A percentile compares a stretch with the other conserved stretches of the same genome.
Conservation (phyloP, 2,888 invertebrate species). For the Sphecodes monilicornis region DNA sequence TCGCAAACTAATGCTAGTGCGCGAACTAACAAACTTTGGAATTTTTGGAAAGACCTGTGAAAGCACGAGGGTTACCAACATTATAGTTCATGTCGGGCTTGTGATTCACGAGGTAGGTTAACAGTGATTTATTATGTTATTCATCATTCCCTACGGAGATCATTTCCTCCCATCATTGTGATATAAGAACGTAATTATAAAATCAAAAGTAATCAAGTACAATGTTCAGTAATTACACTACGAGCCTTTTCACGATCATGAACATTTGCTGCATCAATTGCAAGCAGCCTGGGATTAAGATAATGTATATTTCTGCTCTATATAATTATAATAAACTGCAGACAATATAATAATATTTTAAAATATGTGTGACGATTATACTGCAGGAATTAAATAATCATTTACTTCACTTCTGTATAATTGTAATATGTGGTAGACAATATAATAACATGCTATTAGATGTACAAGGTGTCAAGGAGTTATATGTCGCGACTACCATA, state of each 20-base stretch:
- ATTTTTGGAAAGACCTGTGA: neutral
- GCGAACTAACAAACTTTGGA: no score
- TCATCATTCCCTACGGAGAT: conserved; percentile 3
- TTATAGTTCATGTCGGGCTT: neutral
- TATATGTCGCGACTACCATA: no score
- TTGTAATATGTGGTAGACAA: no score
- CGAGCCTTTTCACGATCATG: neutral
- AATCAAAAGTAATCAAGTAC: neutral
- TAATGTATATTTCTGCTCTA: neutral
- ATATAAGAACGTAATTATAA: neutral
- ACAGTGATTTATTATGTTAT: neutral
- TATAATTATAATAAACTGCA: neutral
- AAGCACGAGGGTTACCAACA: neutral
- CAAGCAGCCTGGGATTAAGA: neutral
- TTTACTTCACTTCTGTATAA: no score
- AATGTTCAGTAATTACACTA: neutral
- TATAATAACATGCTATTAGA: no score
- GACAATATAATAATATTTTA: neutral
- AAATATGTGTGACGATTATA: no score
- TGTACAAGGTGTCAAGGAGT: no score
- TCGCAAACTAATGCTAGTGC: no score
- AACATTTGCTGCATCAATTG: neutral
- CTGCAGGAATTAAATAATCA: no score
- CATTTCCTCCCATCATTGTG: neutral
- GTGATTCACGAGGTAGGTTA: neutral